A percentile compares a stretch with the other conserved stretches of the same genome.
Conservation (phyloP, 1,140 invertebrate species). For the Drosophila willistoni region DNA sequence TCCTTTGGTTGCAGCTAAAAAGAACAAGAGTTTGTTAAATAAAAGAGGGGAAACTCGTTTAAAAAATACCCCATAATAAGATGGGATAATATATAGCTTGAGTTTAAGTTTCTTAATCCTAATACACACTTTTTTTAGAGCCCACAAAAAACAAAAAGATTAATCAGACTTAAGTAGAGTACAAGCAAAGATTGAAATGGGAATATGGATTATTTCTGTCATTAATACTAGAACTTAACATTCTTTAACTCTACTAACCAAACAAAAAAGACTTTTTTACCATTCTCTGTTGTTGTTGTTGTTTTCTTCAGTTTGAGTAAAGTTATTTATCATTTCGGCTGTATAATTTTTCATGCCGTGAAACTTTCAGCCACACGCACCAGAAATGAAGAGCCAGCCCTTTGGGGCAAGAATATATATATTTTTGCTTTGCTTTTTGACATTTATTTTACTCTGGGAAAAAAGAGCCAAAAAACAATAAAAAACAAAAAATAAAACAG, state of each 20-base stretch:
- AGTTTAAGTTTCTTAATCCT: background rate
- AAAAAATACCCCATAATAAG: background rate
- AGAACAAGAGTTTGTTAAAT: background rate
- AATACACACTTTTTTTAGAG: background rate
- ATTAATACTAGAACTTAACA: constrained; percentile 7
- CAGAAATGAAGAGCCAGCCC: background rate
- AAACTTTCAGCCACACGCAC: constrained; percentile 18
- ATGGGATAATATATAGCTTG: no score
- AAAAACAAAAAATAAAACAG: background rate
- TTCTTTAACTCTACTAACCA: background rate
- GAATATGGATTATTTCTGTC: background rate
- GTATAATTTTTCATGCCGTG: constrained; percentile 44
- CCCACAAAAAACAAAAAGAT: background rate
- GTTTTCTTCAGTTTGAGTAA: constrained; percentile 47
- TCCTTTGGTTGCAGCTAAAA: background rate
- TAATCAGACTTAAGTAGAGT: constrained; percentile 10
- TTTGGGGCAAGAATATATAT: constrained; percentile 18
- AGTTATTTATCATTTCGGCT: constrained; percentile 48
- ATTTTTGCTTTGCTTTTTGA: constrained; percentile 28
- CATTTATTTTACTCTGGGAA: constrained; percentile 23
- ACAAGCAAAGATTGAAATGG: background rate
- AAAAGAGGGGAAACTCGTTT: background rate
- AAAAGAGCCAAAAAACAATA: constrained; percentile 5
- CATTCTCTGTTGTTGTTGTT: constrained; percentile 56
- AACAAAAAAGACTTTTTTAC: constrained; percentile 57